Base-by-base conservation (phyloP, 2,113 vertebrate species). In the Lamprologus sp. region DNA sequence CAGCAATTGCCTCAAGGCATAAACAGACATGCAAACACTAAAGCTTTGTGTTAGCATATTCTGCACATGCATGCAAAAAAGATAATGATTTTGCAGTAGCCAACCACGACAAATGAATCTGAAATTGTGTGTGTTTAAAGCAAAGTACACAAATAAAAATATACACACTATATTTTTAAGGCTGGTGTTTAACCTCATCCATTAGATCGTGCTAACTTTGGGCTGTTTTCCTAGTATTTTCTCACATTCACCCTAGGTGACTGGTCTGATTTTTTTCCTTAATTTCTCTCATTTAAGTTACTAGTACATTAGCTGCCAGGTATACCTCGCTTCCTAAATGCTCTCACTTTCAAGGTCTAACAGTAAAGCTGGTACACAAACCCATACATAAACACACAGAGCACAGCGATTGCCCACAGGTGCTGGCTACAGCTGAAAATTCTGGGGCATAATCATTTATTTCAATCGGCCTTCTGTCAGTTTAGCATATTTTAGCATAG, bases 381-480 rank as follows among this genome's bases (percentile, higher is more conserved):
- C 31, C 68, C 37, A 42, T 35, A 45, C 19, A 56, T 77, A 17
- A 31, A 19, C 55, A 26, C 47, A 23, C n/a, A 35, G 19, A n/a
- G 19, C 56, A 21, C 54, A 81, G 75, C 17, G 7, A 23, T 63
- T 47, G 45, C 56, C 33, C 83, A 87, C 89, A 88, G 82, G 80
- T 88, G 85, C 82, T 87, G 70, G 88, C 87, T 70, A 10, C 87
- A 63, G 88, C 89, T 68, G 31, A 90, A 90, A 91, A 91, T 55
- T 82, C 84, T 5, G 19, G 40, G 73, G 55, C 85, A 87, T 54
- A 68, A 84, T 92, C 87, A 92, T 94, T 92, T 92, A 93, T 93
- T 94, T 93, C 90, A 92, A 92, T 93, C 73, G 55, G 84, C 83
- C 83, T 86, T 90, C 85, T 94, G 93, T 92, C 91, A 89, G 81